Conservation (phyloP, 1,140 invertebrate genomes). For the Holotrichia oblita region DNA sequence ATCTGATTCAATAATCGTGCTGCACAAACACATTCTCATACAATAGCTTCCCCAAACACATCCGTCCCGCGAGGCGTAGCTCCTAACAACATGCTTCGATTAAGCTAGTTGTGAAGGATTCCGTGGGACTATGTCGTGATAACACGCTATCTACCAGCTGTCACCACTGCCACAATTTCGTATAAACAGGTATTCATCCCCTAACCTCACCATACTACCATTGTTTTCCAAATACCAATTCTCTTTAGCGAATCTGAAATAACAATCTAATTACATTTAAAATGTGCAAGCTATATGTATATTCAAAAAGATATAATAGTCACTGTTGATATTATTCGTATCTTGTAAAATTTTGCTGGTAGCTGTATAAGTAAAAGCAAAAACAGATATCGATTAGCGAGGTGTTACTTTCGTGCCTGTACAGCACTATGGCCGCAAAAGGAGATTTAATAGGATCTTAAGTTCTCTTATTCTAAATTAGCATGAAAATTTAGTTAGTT, state of each 20-base stretch:
- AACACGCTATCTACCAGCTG: slow-evolving; percentile 47
- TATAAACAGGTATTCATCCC: slow-evolving; percentile 25
- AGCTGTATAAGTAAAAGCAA: too few species aligned
- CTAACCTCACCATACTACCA: neutral
- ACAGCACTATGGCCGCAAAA: too few species aligned
- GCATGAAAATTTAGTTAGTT: too few species aligned
- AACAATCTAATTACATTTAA: neutral
- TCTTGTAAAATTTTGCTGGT: too few species aligned
- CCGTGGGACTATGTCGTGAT: slow-evolving; percentile 44
- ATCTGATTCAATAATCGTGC: slow-evolving; percentile 18
- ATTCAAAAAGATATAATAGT: neutral
- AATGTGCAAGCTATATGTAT: neutral
- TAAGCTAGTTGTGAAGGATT: slow-evolving; percentile 36
- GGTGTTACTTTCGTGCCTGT: too few species aligned
- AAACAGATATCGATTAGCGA: too few species aligned
- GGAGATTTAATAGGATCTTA: too few species aligned
- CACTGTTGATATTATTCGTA: too few species aligned
- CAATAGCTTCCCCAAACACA: slow-evolving; percentile 22
- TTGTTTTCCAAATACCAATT: slow-evolving; percentile 10
- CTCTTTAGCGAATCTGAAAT: slow-evolving; percentile 1
- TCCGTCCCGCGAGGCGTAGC: slow-evolving; percentile 8
- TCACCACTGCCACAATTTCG: slow-evolving; percentile 44
- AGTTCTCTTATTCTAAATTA: too few species aligned
- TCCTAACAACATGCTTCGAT: slow-evolving; percentile 39
- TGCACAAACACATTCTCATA: slow-evolving; percentile 17